Evolutionary conservation across 2,113 vertebrate species (phyloP).

Genomic region (Pseudopodoces humilis): DNA sequence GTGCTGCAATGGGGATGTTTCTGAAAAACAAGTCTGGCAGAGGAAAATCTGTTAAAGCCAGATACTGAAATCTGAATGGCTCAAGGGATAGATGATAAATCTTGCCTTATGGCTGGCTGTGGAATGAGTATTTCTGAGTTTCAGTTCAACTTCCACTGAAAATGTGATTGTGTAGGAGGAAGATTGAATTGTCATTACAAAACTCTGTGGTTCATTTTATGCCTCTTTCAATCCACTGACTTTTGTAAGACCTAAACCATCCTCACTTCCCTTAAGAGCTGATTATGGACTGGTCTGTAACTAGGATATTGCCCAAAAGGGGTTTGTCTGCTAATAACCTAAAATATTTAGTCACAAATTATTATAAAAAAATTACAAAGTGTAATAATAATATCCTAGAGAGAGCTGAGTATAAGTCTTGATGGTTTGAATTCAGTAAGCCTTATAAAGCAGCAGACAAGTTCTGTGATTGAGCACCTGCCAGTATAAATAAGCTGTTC

Average conservation of each 20-base stretch:
- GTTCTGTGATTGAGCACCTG: neutral
- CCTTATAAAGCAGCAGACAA: neutral
- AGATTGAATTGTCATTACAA: neutral
- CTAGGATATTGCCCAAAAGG: neutral
- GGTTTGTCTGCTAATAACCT: neutral
- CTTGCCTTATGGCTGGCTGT: neutral
- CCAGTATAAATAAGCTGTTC: neutral
- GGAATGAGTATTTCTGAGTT: neutral
- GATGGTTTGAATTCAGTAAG: neutral
- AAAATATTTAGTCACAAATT: neutral
- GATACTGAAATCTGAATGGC: neutral
- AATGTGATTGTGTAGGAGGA: neutral
- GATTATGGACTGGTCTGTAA: neutral
- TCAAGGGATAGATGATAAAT: neutral
- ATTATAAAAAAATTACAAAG: neutral
- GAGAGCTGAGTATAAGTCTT: neutral
- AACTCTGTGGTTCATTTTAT: neutral
- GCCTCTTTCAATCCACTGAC: neutral
- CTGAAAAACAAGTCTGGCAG: neutral
- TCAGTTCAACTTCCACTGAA: neutral
- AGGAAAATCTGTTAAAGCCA: neutral
- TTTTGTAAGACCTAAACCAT: neutral
- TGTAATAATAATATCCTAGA: neutral
- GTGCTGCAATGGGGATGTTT: neutral
- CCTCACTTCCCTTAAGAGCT: neutral